Percentiles rank a stretch among this genome's conserved stretches.
Conservation (phyloP, 2,797 vertebrate species). For the Tinamus major region DNA sequence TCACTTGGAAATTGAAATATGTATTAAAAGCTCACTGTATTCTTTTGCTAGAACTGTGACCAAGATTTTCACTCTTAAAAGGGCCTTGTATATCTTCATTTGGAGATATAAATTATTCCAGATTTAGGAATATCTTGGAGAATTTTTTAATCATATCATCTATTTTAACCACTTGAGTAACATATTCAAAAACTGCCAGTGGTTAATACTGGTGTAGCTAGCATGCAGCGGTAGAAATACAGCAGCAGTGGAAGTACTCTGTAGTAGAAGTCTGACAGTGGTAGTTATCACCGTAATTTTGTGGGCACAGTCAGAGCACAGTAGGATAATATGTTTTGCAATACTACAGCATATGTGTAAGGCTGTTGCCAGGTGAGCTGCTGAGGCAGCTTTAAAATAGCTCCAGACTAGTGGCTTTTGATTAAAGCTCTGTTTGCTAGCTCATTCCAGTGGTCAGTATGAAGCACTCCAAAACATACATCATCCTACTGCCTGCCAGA, state of each 20-base stretch:
- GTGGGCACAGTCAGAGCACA: neutral
- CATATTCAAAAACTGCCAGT: neutral
- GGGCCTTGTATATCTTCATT: neutral
- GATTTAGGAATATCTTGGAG: neutral
- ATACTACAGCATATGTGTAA: neutral
- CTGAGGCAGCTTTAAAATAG: neutral
- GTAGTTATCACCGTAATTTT: neutral
- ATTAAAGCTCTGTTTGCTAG: neutral
- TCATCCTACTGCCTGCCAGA: neutral
- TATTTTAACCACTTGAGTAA: neutral
- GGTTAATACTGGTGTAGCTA: neutral
- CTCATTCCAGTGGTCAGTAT: constrained; percentile 3
- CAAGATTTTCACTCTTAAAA: neutral
- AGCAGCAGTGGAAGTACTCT: neutral
- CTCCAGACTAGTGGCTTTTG: neutral
- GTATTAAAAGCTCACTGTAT: neutral
- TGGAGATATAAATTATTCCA: neutral
- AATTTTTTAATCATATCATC: neutral
- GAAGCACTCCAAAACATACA: neutral
- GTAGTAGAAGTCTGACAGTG: neutral
- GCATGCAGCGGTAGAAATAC: neutral
- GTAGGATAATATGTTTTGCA: neutral
- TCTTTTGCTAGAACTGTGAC: neutral
- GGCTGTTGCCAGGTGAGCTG: constrained; percentile 4
- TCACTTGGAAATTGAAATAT: neutral